Conservation (phyloP, 2,797 vertebrate species). For the Halcyon chelicuti region DNA sequence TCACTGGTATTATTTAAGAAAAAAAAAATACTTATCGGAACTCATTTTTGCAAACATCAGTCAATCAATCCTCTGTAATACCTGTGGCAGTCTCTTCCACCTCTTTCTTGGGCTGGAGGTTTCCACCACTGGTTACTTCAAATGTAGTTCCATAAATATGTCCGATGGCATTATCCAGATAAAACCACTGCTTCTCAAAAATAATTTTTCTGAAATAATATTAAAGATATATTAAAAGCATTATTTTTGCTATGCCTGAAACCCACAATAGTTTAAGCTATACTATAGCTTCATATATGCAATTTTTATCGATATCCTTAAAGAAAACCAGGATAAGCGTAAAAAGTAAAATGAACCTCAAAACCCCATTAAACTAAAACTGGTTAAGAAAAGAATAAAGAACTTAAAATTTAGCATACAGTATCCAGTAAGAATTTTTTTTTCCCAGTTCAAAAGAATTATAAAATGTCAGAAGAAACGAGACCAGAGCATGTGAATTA, state of each 20-base stretch:
- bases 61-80: conserved; percentile 33
- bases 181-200: conserved; percentile 98
- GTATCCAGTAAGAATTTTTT: neutral
- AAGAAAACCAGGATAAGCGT: neutral
- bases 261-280: neutral
- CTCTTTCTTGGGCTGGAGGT: conserved; percentile 84
- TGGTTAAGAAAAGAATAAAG: neutral
- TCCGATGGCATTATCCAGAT: conserved; percentile 90
- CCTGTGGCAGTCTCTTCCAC: conserved; percentile 79
- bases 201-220: conserved; percentile 86
- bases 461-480: neutral
- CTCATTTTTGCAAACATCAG: neutral
- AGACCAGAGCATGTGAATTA: neutral
- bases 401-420: neutral
- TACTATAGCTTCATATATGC: neutral
- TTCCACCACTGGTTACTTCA: conserved; percentile 88
- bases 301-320: neutral
- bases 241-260: neutral
- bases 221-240: neutral
- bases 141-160: conserved; percentile 89
- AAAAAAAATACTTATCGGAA: neutral
- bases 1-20: neutral
- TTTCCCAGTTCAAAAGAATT: neutral
- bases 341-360: neutral
- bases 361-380: neutral